Conservation (phyloP, 2,888 invertebrate species). For the Subacronicta megacephala region DNA sequence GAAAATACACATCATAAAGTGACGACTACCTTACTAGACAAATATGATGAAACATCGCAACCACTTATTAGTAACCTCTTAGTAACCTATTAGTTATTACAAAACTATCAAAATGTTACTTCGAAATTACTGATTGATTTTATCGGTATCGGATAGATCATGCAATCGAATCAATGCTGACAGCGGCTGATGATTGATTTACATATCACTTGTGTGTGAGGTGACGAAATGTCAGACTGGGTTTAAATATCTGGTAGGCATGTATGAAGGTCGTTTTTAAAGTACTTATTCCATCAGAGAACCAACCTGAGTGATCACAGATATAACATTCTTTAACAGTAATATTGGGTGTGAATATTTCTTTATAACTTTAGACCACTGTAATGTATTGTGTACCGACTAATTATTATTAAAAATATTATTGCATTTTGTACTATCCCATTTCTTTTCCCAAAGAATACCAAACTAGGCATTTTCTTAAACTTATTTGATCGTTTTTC, state of each 20-base stretch:
- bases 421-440: too few relatives aligned
- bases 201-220: constrained; percentile 44
- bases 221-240: constrained; percentile 53
- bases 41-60: constrained; percentile 33
- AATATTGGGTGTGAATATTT: too few relatives aligned
- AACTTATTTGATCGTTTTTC: too few relatives aligned
- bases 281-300: neutral
- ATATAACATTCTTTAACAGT: too few relatives aligned
- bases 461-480: too few relatives aligned
- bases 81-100: constrained; percentile 37
- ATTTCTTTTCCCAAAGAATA: too few relatives aligned
- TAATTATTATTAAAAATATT: too few relatives aligned
- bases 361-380: too few relatives aligned
- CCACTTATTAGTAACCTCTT: constrained; percentile 26
- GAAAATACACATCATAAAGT: neutral
- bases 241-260: constrained; percentile 24
- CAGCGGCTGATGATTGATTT: constrained; percentile 56
- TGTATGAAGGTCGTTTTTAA: constrained; percentile 13
- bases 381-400: too few relatives aligned
- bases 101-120: constrained; percentile 30
- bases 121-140: constrained; percentile 41
- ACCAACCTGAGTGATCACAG: too few relatives aligned
- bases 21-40: constrained; percentile 21
- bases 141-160: constrained; percentile 46
- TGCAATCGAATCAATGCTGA: constrained; percentile 57